Percentiles rank a stretch among this genome's conserved stretches.
Conservation (phyloP, 2,888 invertebrate species). For the Sclerodermus sp. region DNA sequence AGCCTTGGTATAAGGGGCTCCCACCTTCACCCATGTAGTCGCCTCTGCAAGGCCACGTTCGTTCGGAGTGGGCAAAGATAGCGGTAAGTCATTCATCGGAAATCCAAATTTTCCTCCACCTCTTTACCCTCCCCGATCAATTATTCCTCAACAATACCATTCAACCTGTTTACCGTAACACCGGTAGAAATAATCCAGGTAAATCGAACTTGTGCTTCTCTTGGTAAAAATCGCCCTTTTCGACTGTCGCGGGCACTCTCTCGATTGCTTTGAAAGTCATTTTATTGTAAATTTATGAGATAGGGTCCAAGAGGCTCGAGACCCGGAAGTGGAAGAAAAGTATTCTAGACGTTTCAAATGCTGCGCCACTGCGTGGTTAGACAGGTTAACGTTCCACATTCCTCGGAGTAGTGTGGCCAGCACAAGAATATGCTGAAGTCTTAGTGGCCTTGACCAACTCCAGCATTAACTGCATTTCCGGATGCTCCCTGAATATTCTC, state of each 20-base stretch:
- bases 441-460: conserved; percentile 39
- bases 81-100: neutral
- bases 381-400: conserved; percentile 33
- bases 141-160: too few species aligned
- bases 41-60: conserved; percentile 1
- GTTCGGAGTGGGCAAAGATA: conserved; percentile 1
- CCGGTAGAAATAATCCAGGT: too few species aligned
- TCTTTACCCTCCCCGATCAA: too few species aligned
- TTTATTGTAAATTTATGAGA: too few species aligned
- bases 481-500: neutral
- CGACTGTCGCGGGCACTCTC: too few species aligned
- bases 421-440: conserved; percentile 3
- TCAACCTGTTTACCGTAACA: too few species aligned
- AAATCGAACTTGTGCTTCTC: too few species aligned
- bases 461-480: conserved; percentile 8
- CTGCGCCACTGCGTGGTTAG: conserved; percentile 1
- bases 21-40: conserved; percentile 20
- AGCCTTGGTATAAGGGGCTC: conserved; percentile 26
- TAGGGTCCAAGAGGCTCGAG: too few species aligned
- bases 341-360: neutral
- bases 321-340: too few species aligned
- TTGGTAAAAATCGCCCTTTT: too few species aligned
- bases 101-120: neutral
- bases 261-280: too few species aligned
- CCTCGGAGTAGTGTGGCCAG: conserved; percentile 12